Evolutionary conservation across 2,888 invertebrate species (phyloP).

Genomic region (Axea sp.): DNA sequence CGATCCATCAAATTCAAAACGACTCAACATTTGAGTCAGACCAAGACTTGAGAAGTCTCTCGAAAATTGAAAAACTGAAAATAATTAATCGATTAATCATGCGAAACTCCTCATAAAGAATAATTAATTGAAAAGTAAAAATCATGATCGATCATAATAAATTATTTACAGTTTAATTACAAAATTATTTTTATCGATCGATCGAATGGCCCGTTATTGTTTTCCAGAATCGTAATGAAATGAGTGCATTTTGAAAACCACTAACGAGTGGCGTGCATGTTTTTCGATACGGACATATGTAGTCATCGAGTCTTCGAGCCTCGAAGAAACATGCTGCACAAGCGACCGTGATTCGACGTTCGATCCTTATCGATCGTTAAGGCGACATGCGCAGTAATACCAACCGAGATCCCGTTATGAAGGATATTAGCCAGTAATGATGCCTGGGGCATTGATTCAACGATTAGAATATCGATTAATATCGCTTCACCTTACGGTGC

Average conservation of each 20-base stretch:
- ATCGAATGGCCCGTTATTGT: too few species aligned
- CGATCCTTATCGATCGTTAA: conserved; percentile 63
- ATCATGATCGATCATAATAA: too few species aligned
- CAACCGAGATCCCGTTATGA: conserved; percentile 70
- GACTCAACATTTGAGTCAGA: background rate
- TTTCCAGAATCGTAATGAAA: conserved; percentile 3
- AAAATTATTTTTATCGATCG: too few species aligned
- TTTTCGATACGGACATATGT: conserved; percentile 49
- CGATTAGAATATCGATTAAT: conserved; percentile 77
- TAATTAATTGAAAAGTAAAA: too few species aligned
- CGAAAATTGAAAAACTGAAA: too few species aligned
- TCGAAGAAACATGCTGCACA: conserved; percentile 54
- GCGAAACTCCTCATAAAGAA: too few species aligned
- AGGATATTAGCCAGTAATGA: conserved; percentile 70
- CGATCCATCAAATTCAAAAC: background rate
- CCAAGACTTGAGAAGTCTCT: too few species aligned
- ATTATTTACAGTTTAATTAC: too few species aligned
- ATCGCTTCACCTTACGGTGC: conserved; percentile 66
- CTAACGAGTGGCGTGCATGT: conserved; percentile 35
- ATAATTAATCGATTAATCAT: too few species aligned
- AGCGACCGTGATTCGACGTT: conserved; percentile 62
- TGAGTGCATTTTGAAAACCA: conserved; percentile 28
- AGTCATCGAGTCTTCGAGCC: conserved; percentile 39
- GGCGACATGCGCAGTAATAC: conserved; percentile 62
- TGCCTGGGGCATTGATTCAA: conserved; percentile 71